Evolutionary conservation across 1,140 invertebrate genomes (phyloP).

Genomic region (Drosophila elegans): DNA sequence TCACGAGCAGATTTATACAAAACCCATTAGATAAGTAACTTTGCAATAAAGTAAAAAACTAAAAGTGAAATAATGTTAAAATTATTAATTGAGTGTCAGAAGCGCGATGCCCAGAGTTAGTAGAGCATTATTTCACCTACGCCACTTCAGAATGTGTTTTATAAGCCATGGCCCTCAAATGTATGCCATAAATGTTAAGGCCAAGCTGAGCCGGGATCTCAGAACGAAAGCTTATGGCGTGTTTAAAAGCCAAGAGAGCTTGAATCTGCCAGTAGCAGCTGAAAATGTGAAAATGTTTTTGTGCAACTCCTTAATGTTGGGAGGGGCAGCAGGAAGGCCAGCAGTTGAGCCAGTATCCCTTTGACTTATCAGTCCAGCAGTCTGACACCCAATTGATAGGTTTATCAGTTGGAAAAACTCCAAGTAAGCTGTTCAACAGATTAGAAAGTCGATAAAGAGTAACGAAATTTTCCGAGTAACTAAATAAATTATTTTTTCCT

Average conservation of each 20-base stretch:
- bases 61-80: too few species aligned
- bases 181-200: conserved; percentile 71
- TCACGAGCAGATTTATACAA: too few species aligned
- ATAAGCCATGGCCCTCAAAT: conserved; percentile 42
- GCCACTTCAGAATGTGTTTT: conserved; percentile 34
- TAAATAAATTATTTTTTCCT: not conserved
- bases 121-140: conserved; percentile 22
- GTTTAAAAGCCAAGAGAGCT: conserved; percentile 53
- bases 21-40: too few species aligned
- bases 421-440: conserved; percentile 15
- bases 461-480: conserved; percentile 7
- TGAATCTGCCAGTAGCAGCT: conserved; percentile 14
- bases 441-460: not conserved
- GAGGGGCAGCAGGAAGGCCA: not conserved
- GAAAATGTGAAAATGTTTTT: conserved; percentile 15
- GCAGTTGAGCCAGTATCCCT: not conserved
- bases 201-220: conserved; percentile 25
- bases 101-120: not conserved
- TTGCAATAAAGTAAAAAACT: too few species aligned
- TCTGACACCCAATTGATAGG: conserved; percentile 11
- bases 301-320: not conserved
- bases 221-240: conserved; percentile 44
- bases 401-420: conserved; percentile 16
- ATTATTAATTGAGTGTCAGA: too few species aligned
- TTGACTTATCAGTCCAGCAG: not conserved